Evolutionary conservation across 2,113 vertebrate genomes (phyloP).

Genomic region (Sinocyclocheilus grahami): DNA sequence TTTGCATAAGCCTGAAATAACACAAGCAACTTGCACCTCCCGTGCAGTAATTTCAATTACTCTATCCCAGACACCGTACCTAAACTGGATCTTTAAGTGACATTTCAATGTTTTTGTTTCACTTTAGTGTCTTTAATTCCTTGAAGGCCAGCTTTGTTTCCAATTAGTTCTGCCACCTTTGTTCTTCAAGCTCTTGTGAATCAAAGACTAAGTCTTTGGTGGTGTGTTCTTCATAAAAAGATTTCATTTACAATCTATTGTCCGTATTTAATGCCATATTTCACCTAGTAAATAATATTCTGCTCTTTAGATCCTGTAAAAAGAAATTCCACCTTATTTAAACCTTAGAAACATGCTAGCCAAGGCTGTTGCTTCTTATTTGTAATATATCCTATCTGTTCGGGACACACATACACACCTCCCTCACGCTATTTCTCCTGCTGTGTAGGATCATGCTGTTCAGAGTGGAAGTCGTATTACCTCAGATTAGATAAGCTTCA

Average conservation of each 20-base stretch:
- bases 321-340: not conserved
- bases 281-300: not conserved
- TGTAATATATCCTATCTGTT: slow-evolving; percentile 5
- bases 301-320: not conserved
- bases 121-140: slow-evolving; percentile 5
- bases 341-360: not conserved
- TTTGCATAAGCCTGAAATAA: slow-evolving; percentile 6
- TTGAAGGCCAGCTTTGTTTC: slow-evolving; percentile 29
- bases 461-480: not conserved
- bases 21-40: not conserved
- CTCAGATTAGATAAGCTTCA: slow-evolving; percentile 22
- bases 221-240: not conserved
- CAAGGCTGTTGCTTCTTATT: not conserved
- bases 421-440: not conserved
- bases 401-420: not conserved
- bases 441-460: not conserved
- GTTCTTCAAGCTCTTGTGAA: not conserved
- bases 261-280: not conserved
- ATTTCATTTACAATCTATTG: not conserved
- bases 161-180: not conserved
- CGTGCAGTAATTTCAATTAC: not conserved
- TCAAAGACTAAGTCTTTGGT: not conserved
- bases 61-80: not conserved
- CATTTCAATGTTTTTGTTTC: slow-evolving; percentile 19
- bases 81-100: slow-evolving; percentile 20